Evolutionary conservation across 2,113 vertebrate genomes (phyloP), one percentile per base, ranked within the genome.

Genomic region (Meriones unguiculatus): DNA sequence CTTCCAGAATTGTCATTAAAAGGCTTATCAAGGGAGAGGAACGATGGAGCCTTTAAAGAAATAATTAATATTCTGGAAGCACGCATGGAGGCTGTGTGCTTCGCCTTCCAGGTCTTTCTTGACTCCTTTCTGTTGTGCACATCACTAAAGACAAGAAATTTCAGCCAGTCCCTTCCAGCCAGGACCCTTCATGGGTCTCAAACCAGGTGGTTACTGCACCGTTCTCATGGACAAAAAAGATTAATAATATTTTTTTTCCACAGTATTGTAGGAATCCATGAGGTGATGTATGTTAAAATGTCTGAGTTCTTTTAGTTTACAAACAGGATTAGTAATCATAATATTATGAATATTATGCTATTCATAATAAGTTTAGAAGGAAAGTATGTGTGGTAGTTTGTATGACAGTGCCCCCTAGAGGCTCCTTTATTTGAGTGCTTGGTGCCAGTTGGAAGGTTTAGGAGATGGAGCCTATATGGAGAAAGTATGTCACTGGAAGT

Each of bases 1-100:
- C 41, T 95, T 80, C 92, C 25, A n/a, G 17, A 86, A 14, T 90
- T 92, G 30, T 95, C 72, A 73, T 90, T 90, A 62, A 65, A 50
- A 97, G 28, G 87, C 13, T 38, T 89, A 64, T 41, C 25, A 85
- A 24, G 28, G 46, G 72, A 52, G 46, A 72, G 38, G 41, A 41
- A 86, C 75, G 85, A 72, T 1, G 41, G 72, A 88, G 28, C 32
- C 30, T 88, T 72, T 95, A 91, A 72, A 54, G 72, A n/a, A 62
- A 77, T 76, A 85, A 86, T 94, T 76, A 84, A 77, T 95, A 64
- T 41, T 62, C 80, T 84, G 20, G 59, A 46, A 91, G 65, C 24
- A 77, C 46, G 94, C 14, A 50, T 50, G 35, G 30, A 67, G 12
- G 62, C 54, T 67, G 17, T n/a, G 35, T 59, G 35, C 65, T 82